phyloP scores from a whole-genome alignment of 1,140 invertebrate species.

The Gryon sp. region DNA sequence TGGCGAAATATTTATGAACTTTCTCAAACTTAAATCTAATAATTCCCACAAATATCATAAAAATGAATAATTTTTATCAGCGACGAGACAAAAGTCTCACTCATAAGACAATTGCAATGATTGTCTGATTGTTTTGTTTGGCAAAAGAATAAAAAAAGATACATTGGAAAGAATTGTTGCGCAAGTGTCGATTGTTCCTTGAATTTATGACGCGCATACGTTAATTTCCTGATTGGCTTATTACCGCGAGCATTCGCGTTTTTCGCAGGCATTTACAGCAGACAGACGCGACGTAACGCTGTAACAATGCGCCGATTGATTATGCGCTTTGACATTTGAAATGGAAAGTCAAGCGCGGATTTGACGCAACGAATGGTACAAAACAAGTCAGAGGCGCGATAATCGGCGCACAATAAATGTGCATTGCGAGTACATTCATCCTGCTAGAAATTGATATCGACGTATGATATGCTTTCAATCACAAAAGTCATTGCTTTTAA shows the following conservation, averaged over 20 bases:
- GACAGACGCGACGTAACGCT: slow-evolving; percentile 18
- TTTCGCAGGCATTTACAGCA: slow-evolving; percentile 31
- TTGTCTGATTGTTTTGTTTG: no score
- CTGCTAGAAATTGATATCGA: no score
- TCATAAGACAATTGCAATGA: no score
- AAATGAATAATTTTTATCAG: no score
- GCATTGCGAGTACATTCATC: not conserved
- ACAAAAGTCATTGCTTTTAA: no score
- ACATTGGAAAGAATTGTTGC: slow-evolving; percentile 7
- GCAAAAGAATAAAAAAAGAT: no score
- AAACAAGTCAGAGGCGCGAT: not conserved
- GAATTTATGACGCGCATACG: slow-evolving; percentile 20
- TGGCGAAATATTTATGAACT: no score
- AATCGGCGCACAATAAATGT: not conserved
- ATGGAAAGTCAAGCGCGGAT: slow-evolving; percentile 37
- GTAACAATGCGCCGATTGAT: slow-evolving; percentile 38
- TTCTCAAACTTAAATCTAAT: no score
- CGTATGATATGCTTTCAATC: no score
- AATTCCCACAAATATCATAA: no score
- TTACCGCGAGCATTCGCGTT: slow-evolving; percentile 26
- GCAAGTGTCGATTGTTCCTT: slow-evolving; percentile 32
- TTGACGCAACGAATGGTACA: slow-evolving; percentile 21
- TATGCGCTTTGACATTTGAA: slow-evolving; percentile 36
- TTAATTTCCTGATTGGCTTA: slow-evolving; percentile 45
- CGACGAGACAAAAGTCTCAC: no score